Conservation (phyloP, 2,888 invertebrate genomes). For the Nasonovia ribisnigri region DNA sequence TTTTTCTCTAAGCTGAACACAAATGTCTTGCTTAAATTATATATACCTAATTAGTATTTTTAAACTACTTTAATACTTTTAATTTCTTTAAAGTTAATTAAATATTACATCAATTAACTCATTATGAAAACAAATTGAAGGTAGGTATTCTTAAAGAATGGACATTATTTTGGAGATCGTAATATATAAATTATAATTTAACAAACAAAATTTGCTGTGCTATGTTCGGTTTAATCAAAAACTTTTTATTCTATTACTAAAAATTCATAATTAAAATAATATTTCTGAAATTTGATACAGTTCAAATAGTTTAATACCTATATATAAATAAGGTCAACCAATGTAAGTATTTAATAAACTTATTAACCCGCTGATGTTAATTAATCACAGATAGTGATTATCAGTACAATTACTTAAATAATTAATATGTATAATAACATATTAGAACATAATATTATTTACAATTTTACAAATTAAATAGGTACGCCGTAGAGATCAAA, state of each 20-base stretch:
- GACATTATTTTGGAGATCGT: no score
- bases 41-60: not conserved
- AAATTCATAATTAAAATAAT: not conserved
- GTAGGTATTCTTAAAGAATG: not conserved
- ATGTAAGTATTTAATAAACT: not conserved
- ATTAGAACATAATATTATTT: conserved; percentile 11
- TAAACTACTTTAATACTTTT: not conserved
- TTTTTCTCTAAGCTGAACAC: not conserved
- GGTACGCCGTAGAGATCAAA: not conserved
- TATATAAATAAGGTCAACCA: conserved; percentile 19
- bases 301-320: conserved; percentile 23
- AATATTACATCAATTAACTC: not conserved
- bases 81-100: not conserved
- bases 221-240: not conserved
- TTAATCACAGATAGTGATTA: not conserved
- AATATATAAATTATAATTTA: not conserved
- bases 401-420: not conserved
- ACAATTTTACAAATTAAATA: not conserved
- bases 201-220: not conserved
- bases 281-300: not conserved
- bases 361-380: conserved; percentile 22
- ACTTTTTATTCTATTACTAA: not conserved
- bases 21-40: not conserved
- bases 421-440: not conserved
- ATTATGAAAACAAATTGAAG: not conserved